Evolutionary conservation across 2,797 vertebrate genomes (phyloP), one percentile per base, ranked within the genome.

Genomic region (Spheniscus humboldti): DNA sequence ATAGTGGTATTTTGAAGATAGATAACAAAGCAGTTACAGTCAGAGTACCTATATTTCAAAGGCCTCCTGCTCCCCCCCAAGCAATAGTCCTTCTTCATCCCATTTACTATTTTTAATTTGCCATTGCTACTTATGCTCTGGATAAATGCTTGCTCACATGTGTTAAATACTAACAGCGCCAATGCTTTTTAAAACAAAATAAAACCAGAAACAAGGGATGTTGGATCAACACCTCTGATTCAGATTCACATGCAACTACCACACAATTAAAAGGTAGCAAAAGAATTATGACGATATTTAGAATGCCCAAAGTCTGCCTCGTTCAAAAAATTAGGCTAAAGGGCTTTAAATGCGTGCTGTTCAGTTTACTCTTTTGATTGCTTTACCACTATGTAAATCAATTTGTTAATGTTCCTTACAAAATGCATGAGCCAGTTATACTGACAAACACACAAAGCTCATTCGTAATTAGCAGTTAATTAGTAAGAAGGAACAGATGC

Each of bases 401-500:
- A 98, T 98, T 98, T 99, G 98, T 99, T 98, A 98, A 98, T 98
- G 98, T 98, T 98, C 98, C 97, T 96, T 98, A 98, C 98, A 98
- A 98, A 99, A 98, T 97, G 97, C 97, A 98, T 98, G 97, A 98
- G 98, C 98, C 98, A 98, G 98, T 98, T 98, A 98, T 97, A 98
- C 98, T 98, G 98, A 98, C 98, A 98, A 98, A 98, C 98, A 98
- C 98, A 97, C 98, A 98, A 98, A 98, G 98, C 98, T 98, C 98
- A 98, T 98, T 98, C 96, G 98, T 99, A 99, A 99, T 99, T 99
- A 99, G 97, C 97, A 96, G 98, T 98, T 99, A 99, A 99, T 99
- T 99, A 99, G 98, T 97, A 98, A 97, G 97, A 98, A 95, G 97
- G 98, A 99, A 99, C 99, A 99, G 99, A 99, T 99, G 99, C 99